Percentiles rank a stretch among this genome's conserved stretches.
Conservation (phyloP, 1,140 invertebrate species). For the Riptortus pedestris region DNA sequence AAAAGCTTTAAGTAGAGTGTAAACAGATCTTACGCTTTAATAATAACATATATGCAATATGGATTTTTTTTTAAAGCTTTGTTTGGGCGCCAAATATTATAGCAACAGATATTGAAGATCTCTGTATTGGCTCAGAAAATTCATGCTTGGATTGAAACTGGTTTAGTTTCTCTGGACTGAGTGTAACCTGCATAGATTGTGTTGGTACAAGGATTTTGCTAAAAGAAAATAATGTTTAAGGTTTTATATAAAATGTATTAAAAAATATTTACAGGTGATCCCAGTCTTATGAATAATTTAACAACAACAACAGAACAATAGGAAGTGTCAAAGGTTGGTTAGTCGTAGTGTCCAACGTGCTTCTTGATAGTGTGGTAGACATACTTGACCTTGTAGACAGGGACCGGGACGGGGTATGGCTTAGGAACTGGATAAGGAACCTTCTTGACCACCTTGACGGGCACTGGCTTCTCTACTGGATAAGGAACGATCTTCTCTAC, state of each 20-base stretch:
- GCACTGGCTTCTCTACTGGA: conserved; percentile 32
- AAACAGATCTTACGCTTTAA: no score
- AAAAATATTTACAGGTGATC: conserved; percentile 2
- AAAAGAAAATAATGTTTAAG: neutral
- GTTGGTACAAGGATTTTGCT: no score
- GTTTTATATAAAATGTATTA: neutral
- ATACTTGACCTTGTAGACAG: conserved; percentile 32
- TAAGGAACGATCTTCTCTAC: conserved; percentile 33
- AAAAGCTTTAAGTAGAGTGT: no score
- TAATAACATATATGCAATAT: no score
- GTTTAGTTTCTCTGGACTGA: no score
- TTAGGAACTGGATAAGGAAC: conserved; percentile 31
- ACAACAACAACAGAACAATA: neutral
- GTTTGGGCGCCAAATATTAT: no score
- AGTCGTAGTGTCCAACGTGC: conserved; percentile 1
- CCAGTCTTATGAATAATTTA: conserved; percentile 13
- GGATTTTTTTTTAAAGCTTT: no score
- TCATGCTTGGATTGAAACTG: no score
- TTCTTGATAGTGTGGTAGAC: conserved; percentile 30
- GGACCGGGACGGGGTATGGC: conserved; percentile 31
- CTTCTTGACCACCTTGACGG: conserved; percentile 32
- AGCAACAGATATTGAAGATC: no score
- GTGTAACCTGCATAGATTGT: no score
- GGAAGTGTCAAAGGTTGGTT: neutral
- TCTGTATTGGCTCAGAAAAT: no score